Evolutionary conservation across 1,140 invertebrate species (phyloP).

Genomic region (Drosophila pectinifera): DNA sequence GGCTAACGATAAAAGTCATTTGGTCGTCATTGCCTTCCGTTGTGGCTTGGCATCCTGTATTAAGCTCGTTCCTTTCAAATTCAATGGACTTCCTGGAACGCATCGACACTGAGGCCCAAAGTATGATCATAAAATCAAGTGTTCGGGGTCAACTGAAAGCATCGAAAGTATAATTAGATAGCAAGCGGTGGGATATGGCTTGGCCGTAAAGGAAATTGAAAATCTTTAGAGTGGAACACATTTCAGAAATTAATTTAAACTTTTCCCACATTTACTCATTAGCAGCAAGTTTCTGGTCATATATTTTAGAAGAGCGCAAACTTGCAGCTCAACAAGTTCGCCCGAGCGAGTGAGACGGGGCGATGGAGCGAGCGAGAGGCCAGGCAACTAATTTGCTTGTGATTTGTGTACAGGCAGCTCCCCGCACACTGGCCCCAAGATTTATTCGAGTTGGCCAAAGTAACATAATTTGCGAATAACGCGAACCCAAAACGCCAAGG

Average conservation of each 20-base stretch:
- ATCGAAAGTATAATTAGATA: conserved; percentile 64
- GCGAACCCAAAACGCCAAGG: conserved; percentile 22
- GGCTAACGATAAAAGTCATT: conserved; percentile 24
- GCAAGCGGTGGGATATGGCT: neutral
- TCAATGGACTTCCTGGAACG: conserved; percentile 33
- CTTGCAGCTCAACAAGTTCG: conserved; percentile 76
- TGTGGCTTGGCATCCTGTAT: conserved; percentile 21
- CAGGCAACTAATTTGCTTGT: conserved; percentile 71
- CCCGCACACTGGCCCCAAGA: conserved; percentile 50
- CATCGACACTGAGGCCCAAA: conserved; percentile 17
- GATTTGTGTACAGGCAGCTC: conserved; percentile 63
- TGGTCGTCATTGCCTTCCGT: conserved; percentile 6
- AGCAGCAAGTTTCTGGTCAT: conserved; percentile 65
- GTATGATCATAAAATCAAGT: conserved; percentile 30
- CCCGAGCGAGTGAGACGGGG: neutral
- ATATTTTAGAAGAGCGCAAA: conserved; percentile 45
- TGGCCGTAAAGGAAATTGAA: conserved; percentile 59
- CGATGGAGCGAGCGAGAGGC: conserved; percentile 3
- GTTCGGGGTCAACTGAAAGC: conserved; percentile 40
- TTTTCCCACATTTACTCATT: conserved; percentile 82
- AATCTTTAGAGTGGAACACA: conserved; percentile 55
- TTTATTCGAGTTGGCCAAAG: conserved; percentile 76
- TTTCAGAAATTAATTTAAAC: conserved; percentile 81
- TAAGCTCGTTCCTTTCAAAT: conserved; percentile 11
- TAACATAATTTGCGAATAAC: conserved; percentile 78